Conservation (phyloP, 2,113 vertebrate species). For the Galbula dea region DNA sequence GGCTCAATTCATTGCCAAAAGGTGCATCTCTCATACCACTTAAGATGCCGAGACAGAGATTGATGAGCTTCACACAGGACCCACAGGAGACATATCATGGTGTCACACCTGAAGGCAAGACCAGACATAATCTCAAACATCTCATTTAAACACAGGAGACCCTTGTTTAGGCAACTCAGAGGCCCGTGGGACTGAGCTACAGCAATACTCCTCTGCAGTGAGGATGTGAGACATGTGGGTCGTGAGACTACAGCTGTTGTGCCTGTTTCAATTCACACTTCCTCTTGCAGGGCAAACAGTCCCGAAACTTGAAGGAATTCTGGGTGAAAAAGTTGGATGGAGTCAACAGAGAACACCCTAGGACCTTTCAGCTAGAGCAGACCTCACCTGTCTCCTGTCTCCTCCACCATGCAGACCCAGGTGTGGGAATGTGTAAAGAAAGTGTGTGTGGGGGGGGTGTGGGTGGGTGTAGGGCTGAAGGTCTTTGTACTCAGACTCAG, state of each 20-base stretch:
- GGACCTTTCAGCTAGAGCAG: not conserved
- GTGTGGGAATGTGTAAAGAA: not conserved
- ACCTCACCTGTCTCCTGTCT: not conserved
- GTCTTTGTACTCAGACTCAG: not conserved
- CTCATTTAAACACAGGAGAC: not conserved
- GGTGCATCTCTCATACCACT: accelerated
- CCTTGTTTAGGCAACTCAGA: not conserved
- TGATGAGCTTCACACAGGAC: not conserved
- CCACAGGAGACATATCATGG: not conserved
- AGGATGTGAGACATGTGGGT: not conserved
- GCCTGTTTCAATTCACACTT: not conserved
- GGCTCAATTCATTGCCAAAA: not conserved
- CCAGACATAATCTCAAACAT: not conserved
- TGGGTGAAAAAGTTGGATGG: not conserved
- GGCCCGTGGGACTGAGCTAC: not conserved
- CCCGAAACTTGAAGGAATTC: not conserved
- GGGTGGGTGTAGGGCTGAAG: not conserved
- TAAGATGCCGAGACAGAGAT: not conserved
- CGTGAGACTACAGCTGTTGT: not conserved
- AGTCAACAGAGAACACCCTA: not conserved
- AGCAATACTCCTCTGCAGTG: not conserved
- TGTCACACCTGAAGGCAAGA: not conserved
- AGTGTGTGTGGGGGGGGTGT: not conserved
- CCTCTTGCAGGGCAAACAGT: not conserved
- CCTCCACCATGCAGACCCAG: not conserved